These are phyloP conservation scores for Pagetopsis macropterus DNA, from an alignment of 2,797 vertebrate species.

Conservation along the genomic window DNA sequence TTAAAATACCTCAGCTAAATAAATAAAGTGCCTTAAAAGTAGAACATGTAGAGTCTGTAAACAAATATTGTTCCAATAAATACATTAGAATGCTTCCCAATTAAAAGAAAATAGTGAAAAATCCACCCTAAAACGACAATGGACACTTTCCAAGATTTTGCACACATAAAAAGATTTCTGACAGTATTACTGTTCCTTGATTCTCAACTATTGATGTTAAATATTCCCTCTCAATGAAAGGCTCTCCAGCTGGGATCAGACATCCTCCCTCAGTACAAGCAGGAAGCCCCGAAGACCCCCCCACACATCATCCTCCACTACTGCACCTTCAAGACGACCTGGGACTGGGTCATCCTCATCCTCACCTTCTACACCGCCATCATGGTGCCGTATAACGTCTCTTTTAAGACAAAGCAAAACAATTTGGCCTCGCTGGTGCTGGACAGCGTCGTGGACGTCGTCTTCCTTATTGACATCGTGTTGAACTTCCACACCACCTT, in stretches of 20 bases:
- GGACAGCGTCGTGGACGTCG: slow-evolving; percentile 95
- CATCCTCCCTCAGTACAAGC: slow-evolving; percentile 98
- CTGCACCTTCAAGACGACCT: slow-evolving; percentile 98
- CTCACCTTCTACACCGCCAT: slow-evolving; percentile 99
- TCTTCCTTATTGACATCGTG: slow-evolving; percentile 97
- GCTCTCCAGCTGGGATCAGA: slow-evolving; percentile 97
- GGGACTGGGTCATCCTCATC: slow-evolving; percentile 99
- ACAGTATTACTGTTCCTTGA: background rate
- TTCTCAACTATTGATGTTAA: slow-evolving; percentile 8
- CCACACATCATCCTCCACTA: slow-evolving; percentile 99
- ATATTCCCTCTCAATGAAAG: slow-evolving; percentile 71
- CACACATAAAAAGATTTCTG: background rate
- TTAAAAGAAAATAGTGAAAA: background rate
- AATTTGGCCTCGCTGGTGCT: slow-evolving; percentile 96
- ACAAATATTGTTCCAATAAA: no score
- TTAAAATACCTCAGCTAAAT: background rate
- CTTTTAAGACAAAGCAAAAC: slow-evolving; percentile 97
- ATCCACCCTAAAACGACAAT: background rate
- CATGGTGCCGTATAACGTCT: slow-evolving; percentile 99
- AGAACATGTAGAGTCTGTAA: background rate
- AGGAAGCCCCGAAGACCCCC: slow-evolving; percentile 98
- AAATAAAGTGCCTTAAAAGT: background rate
- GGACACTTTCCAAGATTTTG: background rate
- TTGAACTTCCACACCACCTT: slow-evolving; percentile 99
- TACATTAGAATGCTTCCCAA: background rate